These are phyloP conservation scores for Chrosomus eos DNA, from an alignment of 2,797 vertebrate species.

Conservation along the genomic window DNA sequence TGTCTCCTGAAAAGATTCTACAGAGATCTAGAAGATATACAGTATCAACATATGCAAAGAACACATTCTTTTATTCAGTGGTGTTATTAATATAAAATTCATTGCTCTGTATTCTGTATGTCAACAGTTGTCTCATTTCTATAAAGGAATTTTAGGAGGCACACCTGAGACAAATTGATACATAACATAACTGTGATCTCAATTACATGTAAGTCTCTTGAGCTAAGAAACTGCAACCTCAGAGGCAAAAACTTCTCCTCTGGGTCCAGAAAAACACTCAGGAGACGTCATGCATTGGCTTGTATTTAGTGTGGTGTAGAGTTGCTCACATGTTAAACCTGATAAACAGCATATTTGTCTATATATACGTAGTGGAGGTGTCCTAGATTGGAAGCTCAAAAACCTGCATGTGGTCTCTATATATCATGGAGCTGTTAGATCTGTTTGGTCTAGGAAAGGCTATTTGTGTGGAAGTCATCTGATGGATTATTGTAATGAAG, in stretches of 20 bases:
- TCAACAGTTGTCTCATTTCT: background rate
- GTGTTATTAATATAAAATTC: background rate
- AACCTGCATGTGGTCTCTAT: conserved; percentile 17
- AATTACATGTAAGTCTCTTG: background rate
- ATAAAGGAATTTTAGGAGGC: background rate
- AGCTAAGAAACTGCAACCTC: background rate
- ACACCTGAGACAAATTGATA: background rate
- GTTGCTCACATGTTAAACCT: conserved; percentile 24
- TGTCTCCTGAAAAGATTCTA: background rate
- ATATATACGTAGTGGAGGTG: conserved; percentile 52
- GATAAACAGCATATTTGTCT: conserved; percentile 35
- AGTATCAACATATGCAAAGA: background rate
- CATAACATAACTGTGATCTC: conserved; percentile 23
- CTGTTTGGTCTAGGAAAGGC: conserved; percentile 21
- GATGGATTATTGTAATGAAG: conserved; percentile 46
- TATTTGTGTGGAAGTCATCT: conserved; percentile 42
- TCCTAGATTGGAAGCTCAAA: conserved; percentile 41
- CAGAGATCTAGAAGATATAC: background rate
- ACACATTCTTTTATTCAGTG: background rate
- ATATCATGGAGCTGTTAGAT: conserved; percentile 8
- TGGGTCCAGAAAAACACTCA: conserved; percentile 24
- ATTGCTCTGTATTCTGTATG: background rate
- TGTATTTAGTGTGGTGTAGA: conserved; percentile 10
- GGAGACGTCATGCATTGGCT: conserved; percentile 20
- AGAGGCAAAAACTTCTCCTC: conserved; percentile 23